Conservation (phyloP, 2,797 vertebrate genomes). For the Trachurus trachurus region DNA sequence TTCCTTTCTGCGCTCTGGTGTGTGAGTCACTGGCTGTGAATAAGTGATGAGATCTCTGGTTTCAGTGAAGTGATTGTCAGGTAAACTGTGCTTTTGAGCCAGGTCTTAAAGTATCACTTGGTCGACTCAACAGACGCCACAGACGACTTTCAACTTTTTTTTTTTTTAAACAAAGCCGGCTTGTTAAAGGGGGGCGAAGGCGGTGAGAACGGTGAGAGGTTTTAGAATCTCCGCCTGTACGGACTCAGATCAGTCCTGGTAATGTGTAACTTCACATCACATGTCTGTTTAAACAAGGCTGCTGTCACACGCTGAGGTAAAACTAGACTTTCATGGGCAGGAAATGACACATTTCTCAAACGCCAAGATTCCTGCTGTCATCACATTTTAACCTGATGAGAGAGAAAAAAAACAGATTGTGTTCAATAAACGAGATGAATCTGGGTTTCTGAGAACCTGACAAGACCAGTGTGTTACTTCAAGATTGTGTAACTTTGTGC, state of each 20-base stretch:
- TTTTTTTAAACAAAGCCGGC: slow-evolving; percentile 18
- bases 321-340: background rate
- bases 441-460: slow-evolving; percentile 20
- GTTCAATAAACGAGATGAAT: background rate
- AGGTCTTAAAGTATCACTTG: slow-evolving; percentile 40
- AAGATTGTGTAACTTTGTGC: slow-evolving; percentile 36
- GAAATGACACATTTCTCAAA: slow-evolving; percentile 19
- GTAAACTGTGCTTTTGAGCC: slow-evolving; percentile 37
- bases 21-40: slow-evolving; percentile 78
- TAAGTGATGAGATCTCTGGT: slow-evolving; percentile 81
- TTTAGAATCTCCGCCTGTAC: too few relatives aligned
- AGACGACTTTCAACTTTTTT: background rate
- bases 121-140: slow-evolving; percentile 3
- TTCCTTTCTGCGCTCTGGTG: slow-evolving; percentile 63
- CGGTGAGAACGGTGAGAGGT: too few relatives aligned
- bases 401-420: background rate
- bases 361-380: background rate
- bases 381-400: background rate
- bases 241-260: fast-evolving
- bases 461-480: slow-evolving; percentile 19
- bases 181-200: slow-evolving; percentile 5
- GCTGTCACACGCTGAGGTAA: background rate
- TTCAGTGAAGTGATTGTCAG: slow-evolving; percentile 73
- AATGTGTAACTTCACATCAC: background rate
- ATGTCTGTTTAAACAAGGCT: background rate